Conservation (phyloP, 2,797 vertebrate species). For the Lacerta viridis region DNA sequence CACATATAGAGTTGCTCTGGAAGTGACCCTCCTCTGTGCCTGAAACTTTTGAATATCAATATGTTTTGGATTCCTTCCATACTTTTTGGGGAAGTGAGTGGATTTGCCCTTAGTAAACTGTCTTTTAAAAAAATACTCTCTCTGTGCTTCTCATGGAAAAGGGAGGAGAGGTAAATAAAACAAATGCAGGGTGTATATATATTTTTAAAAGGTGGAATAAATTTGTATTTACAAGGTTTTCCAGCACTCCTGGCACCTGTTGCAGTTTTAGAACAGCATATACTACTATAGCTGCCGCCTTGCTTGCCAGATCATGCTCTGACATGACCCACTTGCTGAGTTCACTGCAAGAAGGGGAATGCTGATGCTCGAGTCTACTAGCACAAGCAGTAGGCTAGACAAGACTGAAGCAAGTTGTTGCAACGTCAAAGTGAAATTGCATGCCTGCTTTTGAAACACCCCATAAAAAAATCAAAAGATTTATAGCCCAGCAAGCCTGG, state of each 20-base stretch:
- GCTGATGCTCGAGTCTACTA: neutral
- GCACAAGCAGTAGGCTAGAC: neutral
- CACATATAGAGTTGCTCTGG: neutral
- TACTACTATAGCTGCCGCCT: neutral
- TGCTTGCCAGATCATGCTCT: constrained; percentile 19
- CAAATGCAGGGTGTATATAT: neutral
- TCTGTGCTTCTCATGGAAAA: neutral
- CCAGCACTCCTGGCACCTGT: neutral
- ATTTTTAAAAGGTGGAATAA: neutral
- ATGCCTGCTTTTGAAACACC: neutral
- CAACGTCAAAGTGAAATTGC: neutral
- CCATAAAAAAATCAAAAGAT: neutral
- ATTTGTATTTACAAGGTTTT: neutral
- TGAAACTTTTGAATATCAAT: neutral
- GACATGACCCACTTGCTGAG: constrained; percentile 31
- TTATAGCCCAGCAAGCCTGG: neutral
- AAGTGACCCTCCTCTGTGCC: neutral
- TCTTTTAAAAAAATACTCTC: neutral
- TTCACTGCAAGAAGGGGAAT: neutral
- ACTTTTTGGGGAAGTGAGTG: neutral
- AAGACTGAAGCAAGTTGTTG: neutral
- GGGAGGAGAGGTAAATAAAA: rapidly evolving
- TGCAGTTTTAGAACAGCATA: neutral
- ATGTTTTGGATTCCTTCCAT: neutral
- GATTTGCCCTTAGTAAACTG: neutral